phyloP scores from a whole-genome alignment of 2,888 invertebrate genomes.

The Harpalus rufipes region DNA sequence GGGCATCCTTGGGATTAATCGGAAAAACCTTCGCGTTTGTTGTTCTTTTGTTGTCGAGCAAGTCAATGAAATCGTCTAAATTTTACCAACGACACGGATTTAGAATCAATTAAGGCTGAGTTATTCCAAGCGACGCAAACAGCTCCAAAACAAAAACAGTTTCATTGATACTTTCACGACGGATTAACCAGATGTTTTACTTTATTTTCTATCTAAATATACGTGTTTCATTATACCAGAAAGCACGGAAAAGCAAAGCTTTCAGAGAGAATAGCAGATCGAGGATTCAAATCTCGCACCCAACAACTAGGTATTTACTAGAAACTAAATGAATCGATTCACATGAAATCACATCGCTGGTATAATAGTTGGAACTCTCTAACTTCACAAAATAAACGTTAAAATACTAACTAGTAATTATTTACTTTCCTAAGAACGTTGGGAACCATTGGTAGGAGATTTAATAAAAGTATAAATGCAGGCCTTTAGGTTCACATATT shows the following conservation, averaged over 20 bases:
- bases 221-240: background rate
- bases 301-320: background rate
- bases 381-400: too few species aligned
- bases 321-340: background rate
- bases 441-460: too few species aligned
- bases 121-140: constrained; percentile 18
- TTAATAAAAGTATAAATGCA: too few species aligned
- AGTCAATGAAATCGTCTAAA: constrained; percentile 37
- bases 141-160: background rate
- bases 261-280: background rate
- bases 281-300: background rate
- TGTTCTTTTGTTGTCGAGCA: constrained; percentile 38
- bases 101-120: constrained; percentile 27
- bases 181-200: background rate
- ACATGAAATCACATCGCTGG: too few species aligned
- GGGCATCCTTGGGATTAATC: constrained; percentile 28
- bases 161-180: constrained; percentile 5
- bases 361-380: too few species aligned
- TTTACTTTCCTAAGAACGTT: too few species aligned
- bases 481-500: too few species aligned
- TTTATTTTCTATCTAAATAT: background rate
- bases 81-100: constrained; percentile 39
- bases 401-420: too few species aligned
- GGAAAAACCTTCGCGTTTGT: constrained; percentile 29
- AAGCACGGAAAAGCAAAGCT: background rate